Percentiles rank a stretch among this genome's conserved stretches.
Evolutionary conservation across 2,113 vertebrate species (phyloP).

Genomic region (Phyllostomus hastatus): DNA sequence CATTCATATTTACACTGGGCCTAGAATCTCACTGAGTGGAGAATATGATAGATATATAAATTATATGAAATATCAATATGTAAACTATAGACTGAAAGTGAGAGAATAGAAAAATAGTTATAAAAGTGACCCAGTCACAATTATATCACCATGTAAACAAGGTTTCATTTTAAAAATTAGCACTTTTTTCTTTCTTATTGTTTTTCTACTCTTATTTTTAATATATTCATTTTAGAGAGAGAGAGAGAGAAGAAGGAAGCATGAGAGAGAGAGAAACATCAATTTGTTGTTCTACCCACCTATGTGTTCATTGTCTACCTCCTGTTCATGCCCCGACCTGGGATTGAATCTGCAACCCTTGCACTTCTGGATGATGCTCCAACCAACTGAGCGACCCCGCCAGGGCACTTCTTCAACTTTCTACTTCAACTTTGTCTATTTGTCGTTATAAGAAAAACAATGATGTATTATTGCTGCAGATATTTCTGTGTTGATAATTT

Average conservation of each 20-base stretch:
- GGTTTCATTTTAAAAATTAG: neutral
- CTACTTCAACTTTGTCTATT: neutral
- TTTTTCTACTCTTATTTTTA: neutral
- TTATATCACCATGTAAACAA: neutral
- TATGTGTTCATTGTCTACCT: no score
- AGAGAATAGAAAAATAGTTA: neutral
- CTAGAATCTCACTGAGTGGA: neutral
- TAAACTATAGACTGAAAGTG: neutral
- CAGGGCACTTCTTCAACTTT: neutral
- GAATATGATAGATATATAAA: constrained; percentile 20
- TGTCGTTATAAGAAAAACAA: neutral
- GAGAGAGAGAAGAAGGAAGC: no score
- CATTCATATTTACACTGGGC: neutral
- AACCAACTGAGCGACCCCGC: no score
- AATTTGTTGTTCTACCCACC: no score
- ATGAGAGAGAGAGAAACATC: no score
- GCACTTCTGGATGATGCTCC: no score
- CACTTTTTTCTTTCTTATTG: neutral
- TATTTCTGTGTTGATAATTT: neutral
- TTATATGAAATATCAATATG: neutral
- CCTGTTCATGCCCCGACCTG: no score
- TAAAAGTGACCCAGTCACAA: neutral
- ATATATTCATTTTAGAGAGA: no score
- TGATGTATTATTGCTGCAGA: neutral
- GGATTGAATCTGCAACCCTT: no score